Conservation (phyloP, 2,888 invertebrate species). For the Spatulosminthurus flaviceps region DNA sequence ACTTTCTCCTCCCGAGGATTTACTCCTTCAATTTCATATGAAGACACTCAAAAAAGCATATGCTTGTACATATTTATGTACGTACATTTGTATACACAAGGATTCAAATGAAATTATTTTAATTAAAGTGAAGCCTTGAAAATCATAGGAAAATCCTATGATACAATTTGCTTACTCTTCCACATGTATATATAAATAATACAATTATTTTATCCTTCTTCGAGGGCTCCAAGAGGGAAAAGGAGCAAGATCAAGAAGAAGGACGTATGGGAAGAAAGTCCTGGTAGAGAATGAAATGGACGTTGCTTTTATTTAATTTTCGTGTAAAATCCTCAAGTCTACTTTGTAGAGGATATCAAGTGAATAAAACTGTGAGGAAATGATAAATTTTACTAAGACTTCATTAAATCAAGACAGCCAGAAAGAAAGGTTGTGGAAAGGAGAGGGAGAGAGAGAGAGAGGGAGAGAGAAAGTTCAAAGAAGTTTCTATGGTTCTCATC, state of each 20-base stretch:
- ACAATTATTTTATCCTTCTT: too few species aligned
- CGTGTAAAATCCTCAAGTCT: slow-evolving; percentile 5
- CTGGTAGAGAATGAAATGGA: not conserved
- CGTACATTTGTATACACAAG: too few species aligned
- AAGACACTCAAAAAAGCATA: too few species aligned
- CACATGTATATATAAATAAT: too few species aligned
- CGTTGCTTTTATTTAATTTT: slow-evolving; percentile 1
- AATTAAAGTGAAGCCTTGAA: slow-evolving; percentile 1
- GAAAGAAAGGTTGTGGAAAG: not conserved
- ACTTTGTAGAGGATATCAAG: not conserved
- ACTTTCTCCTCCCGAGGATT: too few species aligned
- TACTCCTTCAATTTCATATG: too few species aligned
- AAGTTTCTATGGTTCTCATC: not conserved
- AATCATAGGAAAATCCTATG: not conserved
- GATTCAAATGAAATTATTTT: slow-evolving; percentile 19
- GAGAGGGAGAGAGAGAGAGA: not conserved
- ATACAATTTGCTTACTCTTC: not conserved
- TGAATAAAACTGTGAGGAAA: slow-evolving; percentile 8
- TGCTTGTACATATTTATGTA: too few species aligned
- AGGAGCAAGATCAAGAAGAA: not conserved
- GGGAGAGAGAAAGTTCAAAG: not conserved
- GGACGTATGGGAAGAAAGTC: not conserved
- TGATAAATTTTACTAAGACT: slow-evolving; percentile 18
- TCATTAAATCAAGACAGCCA: not conserved
- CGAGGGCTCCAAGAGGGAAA: too few species aligned